phyloP scores from a whole-genome alignment of 2,888 invertebrate genomes.

The Sclerodermus sp. region DNA sequence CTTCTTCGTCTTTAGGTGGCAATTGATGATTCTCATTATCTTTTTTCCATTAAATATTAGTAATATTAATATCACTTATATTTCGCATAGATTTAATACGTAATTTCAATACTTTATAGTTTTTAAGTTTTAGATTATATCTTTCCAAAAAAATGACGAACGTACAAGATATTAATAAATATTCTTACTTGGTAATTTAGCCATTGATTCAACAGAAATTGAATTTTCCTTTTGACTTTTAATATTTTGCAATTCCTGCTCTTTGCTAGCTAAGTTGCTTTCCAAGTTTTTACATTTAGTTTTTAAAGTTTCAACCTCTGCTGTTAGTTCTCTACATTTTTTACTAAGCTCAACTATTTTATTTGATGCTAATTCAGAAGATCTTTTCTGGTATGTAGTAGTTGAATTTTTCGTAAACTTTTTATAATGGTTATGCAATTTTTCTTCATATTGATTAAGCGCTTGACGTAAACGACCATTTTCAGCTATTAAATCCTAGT shows the following conservation, averaged over 20 bases:
- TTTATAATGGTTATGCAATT: constrained; percentile 13
- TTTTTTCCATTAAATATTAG: no score
- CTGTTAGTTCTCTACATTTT: constrained; percentile 66
- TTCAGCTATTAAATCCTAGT: constrained; percentile 38
- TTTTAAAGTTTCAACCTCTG: constrained; percentile 65
- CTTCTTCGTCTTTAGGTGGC: constrained; percentile 55
- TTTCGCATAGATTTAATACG: no score
- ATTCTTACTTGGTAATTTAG: background rate
- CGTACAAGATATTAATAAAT: background rate
- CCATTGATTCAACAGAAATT: background rate
- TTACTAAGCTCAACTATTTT: constrained; percentile 71
- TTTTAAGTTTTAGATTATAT: no score
- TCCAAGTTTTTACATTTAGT: constrained; percentile 64
- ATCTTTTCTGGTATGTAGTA: constrained; percentile 31
- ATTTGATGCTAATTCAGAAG: constrained; percentile 63
- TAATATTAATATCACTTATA: no score
- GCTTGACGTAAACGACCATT: constrained; percentile 39
- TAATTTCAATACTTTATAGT: no score
- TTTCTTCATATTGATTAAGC: constrained; percentile 33
- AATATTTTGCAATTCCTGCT: constrained; percentile 30
- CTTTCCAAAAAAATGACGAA: background rate
- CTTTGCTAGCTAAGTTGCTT: constrained; percentile 59
- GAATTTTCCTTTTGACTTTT: background rate
- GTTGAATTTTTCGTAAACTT: background rate
- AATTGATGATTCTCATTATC: constrained; percentile 16